Evolutionary conservation across 2,113 vertebrate genomes (phyloP).

Genomic region (Engystomops pustulosus): DNA sequence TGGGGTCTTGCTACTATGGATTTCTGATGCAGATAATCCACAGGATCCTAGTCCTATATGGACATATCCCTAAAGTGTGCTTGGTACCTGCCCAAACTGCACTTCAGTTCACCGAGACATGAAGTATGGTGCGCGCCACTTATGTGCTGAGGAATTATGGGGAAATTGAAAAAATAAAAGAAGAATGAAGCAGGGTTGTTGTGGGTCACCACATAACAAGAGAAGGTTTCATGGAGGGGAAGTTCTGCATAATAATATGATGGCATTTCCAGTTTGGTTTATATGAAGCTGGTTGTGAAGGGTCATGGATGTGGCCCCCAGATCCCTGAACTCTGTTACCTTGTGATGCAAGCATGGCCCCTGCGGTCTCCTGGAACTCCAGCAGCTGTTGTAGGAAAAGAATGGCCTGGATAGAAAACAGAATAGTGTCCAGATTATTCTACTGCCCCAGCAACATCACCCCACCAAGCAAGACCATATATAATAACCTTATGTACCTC

Average conservation of each 20-base stretch:
- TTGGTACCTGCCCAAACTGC: too few relatives aligned
- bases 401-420: slow-evolving; percentile 81
- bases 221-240: neutral
- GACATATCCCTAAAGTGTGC: too few relatives aligned
- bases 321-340: slow-evolving; percentile 75
- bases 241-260: too few relatives aligned
- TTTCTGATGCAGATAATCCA: too few relatives aligned
- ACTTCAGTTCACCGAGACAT: too few relatives aligned
- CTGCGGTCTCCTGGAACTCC: slow-evolving; percentile 96
- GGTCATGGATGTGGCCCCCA: neutral
- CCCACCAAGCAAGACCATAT: too few relatives aligned
- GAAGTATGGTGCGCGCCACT: neutral
- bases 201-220: neutral
- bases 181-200: neutral
- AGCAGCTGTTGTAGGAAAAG: slow-evolving; percentile 95
- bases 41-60: too few relatives aligned
- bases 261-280: neutral
- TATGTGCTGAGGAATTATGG: neutral
- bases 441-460: too few relatives aligned
- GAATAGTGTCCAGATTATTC: too few relatives aligned
- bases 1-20: too few relatives aligned
- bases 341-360: slow-evolving; percentile 97
- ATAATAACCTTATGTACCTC: too few relatives aligned
- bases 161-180: neutral
- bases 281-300: neutral